Percentiles rank a stretch among this genome's conserved stretches.
These are phyloP conservation scores for Ctenodactylus gundi DNA, from an alignment of 2,113 vertebrate genomes.

Conservation along the genomic window DNA sequence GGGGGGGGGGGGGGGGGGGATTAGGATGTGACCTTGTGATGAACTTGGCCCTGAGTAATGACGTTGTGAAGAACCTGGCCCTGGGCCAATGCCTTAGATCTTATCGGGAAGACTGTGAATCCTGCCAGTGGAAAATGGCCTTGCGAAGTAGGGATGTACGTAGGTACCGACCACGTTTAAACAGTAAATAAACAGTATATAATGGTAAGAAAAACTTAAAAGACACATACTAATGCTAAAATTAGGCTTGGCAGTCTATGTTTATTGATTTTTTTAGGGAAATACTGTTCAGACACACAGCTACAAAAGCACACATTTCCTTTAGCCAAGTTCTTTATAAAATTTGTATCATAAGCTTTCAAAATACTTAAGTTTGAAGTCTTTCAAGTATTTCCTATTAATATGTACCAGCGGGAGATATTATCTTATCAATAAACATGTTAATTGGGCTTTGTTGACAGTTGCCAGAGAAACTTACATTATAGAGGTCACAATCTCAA, in stretches of 20 bases:
- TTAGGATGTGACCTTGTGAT: no score
- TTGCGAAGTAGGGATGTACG: no score
- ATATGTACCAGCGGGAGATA: conserved; percentile 63
- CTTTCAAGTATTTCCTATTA: conserved; percentile 65
- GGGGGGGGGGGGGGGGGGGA: no score
- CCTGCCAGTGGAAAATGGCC: no score
- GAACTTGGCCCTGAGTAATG: no score
- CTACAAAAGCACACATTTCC: background rate
- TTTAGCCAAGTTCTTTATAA: background rate
- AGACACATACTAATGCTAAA: background rate
- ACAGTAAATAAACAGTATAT: no score
- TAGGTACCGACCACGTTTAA: no score
- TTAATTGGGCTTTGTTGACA: conserved; percentile 68
- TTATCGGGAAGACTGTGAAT: no score
- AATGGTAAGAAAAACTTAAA: no score
- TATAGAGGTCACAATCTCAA: conserved; percentile 62
- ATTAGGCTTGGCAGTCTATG: background rate
- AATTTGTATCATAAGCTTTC: background rate
- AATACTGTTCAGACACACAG: background rate
- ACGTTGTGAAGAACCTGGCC: no score
- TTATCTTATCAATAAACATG: conserved; percentile 67
- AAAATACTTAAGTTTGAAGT: conserved; percentile 49
- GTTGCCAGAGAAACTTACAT: conserved; percentile 59
- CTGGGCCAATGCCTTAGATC: no score
- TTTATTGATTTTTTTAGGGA: background rate